These are phyloP conservation scores for Acanthornis magna DNA, from an alignment of 2,797 vertebrate species.

Conservation along the genomic window DNA sequence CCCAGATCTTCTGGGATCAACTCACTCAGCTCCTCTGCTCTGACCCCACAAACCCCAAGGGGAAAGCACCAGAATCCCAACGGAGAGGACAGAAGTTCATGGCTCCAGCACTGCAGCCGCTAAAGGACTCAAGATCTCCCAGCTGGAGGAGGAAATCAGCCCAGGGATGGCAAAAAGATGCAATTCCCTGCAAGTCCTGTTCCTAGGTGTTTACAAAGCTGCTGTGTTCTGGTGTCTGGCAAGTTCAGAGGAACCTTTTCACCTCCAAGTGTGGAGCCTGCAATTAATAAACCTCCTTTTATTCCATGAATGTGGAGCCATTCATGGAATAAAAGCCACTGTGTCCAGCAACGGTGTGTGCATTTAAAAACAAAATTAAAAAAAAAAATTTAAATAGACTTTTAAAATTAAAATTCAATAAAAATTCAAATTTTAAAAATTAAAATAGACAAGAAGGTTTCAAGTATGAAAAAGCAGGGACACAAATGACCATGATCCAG, in stretches of 20 bases:
- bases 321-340: too few relatives aligned
- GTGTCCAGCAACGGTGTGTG: background rate
- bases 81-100: fast-evolving
- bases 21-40: background rate
- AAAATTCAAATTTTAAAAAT: background rate
- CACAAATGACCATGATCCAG: background rate
- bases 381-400: background rate
- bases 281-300: background rate
- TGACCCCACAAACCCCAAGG: background rate
- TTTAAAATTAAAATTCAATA: background rate
- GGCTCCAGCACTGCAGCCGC: background rate
- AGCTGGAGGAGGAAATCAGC: background rate
- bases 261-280: background rate
- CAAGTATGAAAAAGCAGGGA: background rate
- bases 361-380: too few relatives aligned
- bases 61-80: background rate
- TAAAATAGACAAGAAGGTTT: background rate
- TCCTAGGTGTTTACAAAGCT: too few relatives aligned
- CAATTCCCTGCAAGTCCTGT: background rate
- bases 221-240: background rate
- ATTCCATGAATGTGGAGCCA: background rate
- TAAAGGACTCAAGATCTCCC: background rate
- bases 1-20: background rate
- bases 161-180: background rate
- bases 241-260: too few relatives aligned